phyloP scores from a whole-genome alignment of 2,797 vertebrate species.

The Chelon labrosus region DNA sequence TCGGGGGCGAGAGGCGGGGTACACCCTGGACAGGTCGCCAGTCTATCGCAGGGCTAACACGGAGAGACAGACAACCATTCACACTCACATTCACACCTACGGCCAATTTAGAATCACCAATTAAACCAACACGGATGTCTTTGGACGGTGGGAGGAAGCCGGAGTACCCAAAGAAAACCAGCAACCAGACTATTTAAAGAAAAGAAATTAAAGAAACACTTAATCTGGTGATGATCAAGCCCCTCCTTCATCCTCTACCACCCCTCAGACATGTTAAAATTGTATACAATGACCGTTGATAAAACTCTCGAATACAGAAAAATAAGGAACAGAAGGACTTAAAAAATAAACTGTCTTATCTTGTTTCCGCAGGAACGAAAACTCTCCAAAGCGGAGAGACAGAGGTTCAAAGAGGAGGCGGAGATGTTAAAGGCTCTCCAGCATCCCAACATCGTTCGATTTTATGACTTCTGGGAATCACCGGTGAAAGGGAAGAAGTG shows the following conservation, averaged over 20 bases:
- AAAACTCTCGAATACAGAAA: conserved; percentile 9
- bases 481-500: conserved; percentile 95
- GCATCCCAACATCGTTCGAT: conserved; percentile 98
- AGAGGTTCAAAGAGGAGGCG: conserved; percentile 98
- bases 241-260: not conserved
- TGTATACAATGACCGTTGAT: conserved; percentile 11
- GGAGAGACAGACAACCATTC: too few species aligned
- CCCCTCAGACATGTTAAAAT: not conserved
- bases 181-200: not conserved
- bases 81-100: too few species aligned
- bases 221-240: not conserved
- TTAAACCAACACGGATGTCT: too few species aligned
- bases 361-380: conserved; percentile 90
- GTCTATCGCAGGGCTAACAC: too few species aligned
- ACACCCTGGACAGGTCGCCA: too few species aligned
- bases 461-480: conserved; percentile 99
- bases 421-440: conserved; percentile 99
- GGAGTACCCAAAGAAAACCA: too few species aligned
- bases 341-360: conserved; percentile 4
- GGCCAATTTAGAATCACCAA: too few species aligned
- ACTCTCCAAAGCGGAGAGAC: conserved; percentile 94
- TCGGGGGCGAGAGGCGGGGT: too few species aligned
- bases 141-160: too few species aligned
- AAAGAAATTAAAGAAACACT: conserved; percentile 5
- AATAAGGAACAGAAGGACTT: not conserved